Base-by-base conservation (phyloP, 2,113 vertebrate species). In the Rana temporaria region DNA sequence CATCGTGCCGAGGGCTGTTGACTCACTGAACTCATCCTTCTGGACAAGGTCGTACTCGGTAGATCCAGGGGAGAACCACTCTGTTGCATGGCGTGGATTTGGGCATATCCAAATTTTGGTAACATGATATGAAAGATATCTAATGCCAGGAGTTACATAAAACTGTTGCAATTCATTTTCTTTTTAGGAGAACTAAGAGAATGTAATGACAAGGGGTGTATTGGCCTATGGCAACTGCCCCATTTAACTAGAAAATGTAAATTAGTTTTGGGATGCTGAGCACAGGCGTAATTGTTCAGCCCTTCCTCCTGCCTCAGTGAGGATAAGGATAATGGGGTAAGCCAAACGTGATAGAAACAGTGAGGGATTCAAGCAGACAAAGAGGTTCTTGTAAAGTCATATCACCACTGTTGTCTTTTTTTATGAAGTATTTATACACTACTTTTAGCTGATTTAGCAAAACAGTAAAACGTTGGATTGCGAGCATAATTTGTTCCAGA, bases 11-110 rank as follows among this genome's bases (percentile, higher is more conserved):
- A 59, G 81, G 72, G 72, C 55, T 83, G 71, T 76, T 83, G 81
- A 76, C 81, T 76, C 63, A 68, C 22, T 83, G 81, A 83, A 76
- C 81, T 83, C 52, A 67, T 76, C 63, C 81, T 83, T 76, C 81
- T 68, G 81, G 70, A 76, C 81, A 83, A 83, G 81, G 81, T 83
- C 81, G 56, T 67, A 22, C 56, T 60, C 5, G 19, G 60, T 60
- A 59, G 14, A 32, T 34, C 56, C 72, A 75, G 26, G 32, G 19
- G 56, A 22, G 57, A 60, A 75, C 22, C 30, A 22, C 72, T 62
- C 20, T 12, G 15, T 42, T 62, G 72, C 42, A 42, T 75, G 34
- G 32, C 14, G 9, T 42, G n/a, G 42, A 20, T 19, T 59, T 59
- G 20, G 30, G 18, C 56, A 60, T 59, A 74, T 75, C 53, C 56